phyloP scores from a whole-genome alignment of 2,888 invertebrate species.

The Andricus quercusramuli region DNA sequence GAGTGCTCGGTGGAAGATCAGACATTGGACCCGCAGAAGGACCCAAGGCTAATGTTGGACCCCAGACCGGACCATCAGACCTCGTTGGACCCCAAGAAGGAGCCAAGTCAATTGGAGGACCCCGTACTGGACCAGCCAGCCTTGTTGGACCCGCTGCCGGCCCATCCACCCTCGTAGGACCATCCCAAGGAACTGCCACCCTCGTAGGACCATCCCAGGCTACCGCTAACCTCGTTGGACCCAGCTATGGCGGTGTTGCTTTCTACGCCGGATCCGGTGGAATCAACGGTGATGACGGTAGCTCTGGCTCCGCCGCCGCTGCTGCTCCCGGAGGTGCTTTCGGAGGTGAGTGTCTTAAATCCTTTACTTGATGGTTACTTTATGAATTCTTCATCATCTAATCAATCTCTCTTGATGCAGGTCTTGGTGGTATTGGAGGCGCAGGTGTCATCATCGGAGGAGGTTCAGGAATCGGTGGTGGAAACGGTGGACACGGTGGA shows the following conservation, averaged over 20 bases:
- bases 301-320: conserved; percentile 76
- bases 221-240: conserved; percentile 73
- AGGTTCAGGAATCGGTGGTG: too few relatives aligned
- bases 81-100: conserved; percentile 77
- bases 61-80: conserved; percentile 76
- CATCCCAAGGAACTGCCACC: conserved; percentile 76
- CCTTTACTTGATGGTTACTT: too few relatives aligned
- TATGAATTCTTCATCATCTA: too few relatives aligned
- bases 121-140: too few relatives aligned
- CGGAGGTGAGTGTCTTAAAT: too few relatives aligned
- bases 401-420: too few relatives aligned
- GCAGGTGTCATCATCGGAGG: too few relatives aligned
- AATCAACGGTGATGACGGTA: conserved; percentile 78
- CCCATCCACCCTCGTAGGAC: conserved; percentile 76
- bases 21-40: conserved; percentile 78
- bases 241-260: conserved; percentile 72
- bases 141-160: conserved; percentile 63
- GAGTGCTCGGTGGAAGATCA: conserved; percentile 68
- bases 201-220: conserved; percentile 76
- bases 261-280: conserved; percentile 76
- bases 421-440: too few relatives aligned
- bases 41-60: conserved; percentile 78
- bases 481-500: too few relatives aligned
- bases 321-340: conserved; percentile 57
- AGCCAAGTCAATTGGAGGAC: conserved; percentile 58